Percentiles rank a stretch among this genome's conserved stretches.
Evolutionary conservation across 2,113 vertebrate genomes (phyloP).

Genomic region (Neolamprologus devosi): DNA sequence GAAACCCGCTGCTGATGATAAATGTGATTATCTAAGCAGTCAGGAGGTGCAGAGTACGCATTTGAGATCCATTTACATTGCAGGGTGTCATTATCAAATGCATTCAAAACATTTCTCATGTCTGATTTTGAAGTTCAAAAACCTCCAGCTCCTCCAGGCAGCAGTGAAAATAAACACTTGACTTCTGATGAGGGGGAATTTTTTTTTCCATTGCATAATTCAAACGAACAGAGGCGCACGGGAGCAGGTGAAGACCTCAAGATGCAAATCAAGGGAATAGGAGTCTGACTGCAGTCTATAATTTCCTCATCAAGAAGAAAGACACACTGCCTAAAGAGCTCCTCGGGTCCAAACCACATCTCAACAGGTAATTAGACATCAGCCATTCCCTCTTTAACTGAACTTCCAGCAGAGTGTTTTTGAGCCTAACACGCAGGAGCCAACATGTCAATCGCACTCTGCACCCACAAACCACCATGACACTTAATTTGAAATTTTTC

Average conservation of each 20-base stretch:
- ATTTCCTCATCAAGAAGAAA: conserved; percentile 60
- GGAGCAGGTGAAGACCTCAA: conserved; percentile 52
- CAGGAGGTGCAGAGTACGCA: not conserved
- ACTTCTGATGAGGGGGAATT: conserved; percentile 32
- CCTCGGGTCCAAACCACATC: conserved; percentile 58
- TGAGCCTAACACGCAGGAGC: conserved; percentile 28
- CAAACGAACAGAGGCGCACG: not conserved
- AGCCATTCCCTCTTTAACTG: not conserved
- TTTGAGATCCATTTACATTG: not conserved
- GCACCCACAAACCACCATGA: conserved; percentile 25
- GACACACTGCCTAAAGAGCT: conserved; percentile 28
- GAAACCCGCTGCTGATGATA: not conserved
- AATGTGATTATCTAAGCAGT: conserved; percentile 1
- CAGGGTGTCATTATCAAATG: conserved; percentile 14
- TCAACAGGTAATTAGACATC: conserved; percentile 59
- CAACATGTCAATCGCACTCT: conserved; percentile 28
- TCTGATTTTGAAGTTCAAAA: conserved; percentile 24
- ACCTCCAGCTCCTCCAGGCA: conserved; percentile 14
- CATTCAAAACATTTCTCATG: conserved; percentile 41
- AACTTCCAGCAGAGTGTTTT: conserved; percentile 17
- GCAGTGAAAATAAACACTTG: conserved; percentile 38
- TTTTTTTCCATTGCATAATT: conserved; percentile 20
- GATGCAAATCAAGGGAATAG: conserved; percentile 50
- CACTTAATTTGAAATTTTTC: conserved; percentile 37
- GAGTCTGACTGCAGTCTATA: conserved; percentile 26